Evolutionary conservation across 2,113 vertebrate genomes (phyloP).

Genomic region (Ptilonorhynchus violaceus): DNA sequence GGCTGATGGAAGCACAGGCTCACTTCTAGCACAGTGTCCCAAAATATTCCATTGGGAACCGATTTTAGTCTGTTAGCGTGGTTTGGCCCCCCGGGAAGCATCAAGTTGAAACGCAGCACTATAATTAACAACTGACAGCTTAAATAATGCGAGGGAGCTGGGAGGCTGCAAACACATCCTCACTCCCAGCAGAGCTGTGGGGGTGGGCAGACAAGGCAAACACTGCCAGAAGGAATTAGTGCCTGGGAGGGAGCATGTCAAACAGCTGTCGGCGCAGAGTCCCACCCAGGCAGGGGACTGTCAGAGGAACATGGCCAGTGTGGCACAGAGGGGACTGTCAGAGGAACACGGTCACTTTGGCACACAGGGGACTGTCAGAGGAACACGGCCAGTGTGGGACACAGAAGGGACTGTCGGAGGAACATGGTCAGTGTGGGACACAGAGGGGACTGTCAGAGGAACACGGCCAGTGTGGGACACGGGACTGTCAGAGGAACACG

Average conservation of each 20-base stretch:
- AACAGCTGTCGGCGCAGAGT: fast-evolving
- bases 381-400: too few species aligned
- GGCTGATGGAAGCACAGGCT: not conserved
- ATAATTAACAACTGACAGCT: conserved; percentile 32
- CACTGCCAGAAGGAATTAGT: not conserved
- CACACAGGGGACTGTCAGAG: not conserved
- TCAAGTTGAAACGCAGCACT: not conserved
- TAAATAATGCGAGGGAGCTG: not conserved
- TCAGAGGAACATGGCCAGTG: not conserved
- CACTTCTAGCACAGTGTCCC: not conserved
- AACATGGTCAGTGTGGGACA: not conserved
- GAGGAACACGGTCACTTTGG: not conserved
- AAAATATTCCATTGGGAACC: not conserved
- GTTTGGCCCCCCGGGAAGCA: not conserved
- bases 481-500: not conserved
- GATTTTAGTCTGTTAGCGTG: not conserved
- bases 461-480: too few species aligned
- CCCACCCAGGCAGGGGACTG: not conserved
- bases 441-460: not conserved
- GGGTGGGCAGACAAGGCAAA: not conserved
- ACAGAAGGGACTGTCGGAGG: not conserved
- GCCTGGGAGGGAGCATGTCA: not conserved
- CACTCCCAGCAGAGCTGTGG: not conserved
- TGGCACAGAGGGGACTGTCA: too few species aligned
- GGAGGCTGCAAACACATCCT: not conserved